Evolutionary conservation across 2,888 invertebrate species (phyloP), one percentile per base, ranked within the genome.

Genomic region (Eristalis pertinax): DNA sequence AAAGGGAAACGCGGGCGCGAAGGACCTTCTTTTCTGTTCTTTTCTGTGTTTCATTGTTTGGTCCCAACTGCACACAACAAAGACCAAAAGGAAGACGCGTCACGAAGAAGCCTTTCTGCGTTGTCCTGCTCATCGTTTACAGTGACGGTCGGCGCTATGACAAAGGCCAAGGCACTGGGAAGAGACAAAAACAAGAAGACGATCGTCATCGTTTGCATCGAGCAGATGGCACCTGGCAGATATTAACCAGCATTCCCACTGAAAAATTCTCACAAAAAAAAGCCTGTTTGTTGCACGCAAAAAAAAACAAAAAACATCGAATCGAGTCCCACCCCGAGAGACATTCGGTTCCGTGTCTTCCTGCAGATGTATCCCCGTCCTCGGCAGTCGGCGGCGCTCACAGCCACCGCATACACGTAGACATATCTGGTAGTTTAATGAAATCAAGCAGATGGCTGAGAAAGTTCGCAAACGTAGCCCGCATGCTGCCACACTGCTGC

Each of bases 221-320:
- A 64, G 50, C 50, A 50, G 50, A 50, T 50, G 50, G 50, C 50
- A 50, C 50, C 50, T 50, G 50, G 19, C 8, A 19, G 50, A 50
- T 50, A 50, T 50, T 50, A 50, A 50, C 50, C 50, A 50, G 50
- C 64, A 64, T 50, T 50, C 50, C 50, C 50, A 29, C 64, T 50
- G 50, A 50, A 50, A 50, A 50, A 50, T 50, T 50, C 50, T 50
- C 50, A 50, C 50, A 50, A 50, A 50, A 50, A 50, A 50, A 19
- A 19, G 50, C 50, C 50, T 19, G 7, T 19, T 50, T n/a, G n/a
- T 8, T 50, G 50, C 50, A 50, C 50, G n/a, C 43, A 43, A 43
- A 19, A 43, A 19, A 4, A 4, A 1, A n/a, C 2, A 38, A 38
- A 38, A 38, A 38, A 11, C 35, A 11, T 11, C 35, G 35, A 38